Evolutionary conservation across 1,140 invertebrate species (phyloP).

Genomic region (Venturia canescens): DNA sequence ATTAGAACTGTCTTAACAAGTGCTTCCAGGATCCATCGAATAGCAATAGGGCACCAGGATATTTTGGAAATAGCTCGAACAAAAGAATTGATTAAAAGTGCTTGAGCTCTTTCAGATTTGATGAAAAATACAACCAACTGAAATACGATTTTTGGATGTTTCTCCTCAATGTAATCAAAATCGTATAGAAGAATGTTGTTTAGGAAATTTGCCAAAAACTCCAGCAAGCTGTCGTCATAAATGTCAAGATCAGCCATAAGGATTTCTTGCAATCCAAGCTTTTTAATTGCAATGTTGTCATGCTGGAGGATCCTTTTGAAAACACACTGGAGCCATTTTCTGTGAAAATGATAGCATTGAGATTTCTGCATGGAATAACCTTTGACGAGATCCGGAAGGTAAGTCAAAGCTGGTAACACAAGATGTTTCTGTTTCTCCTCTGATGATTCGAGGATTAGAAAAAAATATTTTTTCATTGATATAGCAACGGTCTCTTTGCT

Average conservation of each 20-base stretch:
- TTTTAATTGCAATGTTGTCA: background rate
- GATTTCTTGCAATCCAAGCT: background rate
- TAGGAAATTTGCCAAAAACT: slow-evolving; percentile 49
- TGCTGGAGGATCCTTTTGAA: slow-evolving; percentile 21
- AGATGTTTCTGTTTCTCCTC: slow-evolving; percentile 82
- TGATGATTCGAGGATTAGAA: slow-evolving; percentile 77
- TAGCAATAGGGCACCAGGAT: slow-evolving; percentile 68
- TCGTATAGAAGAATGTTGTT: slow-evolving; percentile 69
- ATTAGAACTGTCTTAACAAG: background rate
- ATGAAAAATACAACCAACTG: slow-evolving; percentile 58
- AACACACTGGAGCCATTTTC: background rate
- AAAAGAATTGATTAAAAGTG: slow-evolving; percentile 54
- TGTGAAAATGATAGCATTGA: slow-evolving; percentile 42
- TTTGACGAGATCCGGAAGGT: slow-evolving; percentile 66
- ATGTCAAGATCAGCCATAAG: background rate
- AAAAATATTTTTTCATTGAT: slow-evolving; percentile 69
- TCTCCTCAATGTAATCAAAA: slow-evolving; percentile 34
- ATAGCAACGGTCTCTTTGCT: slow-evolving; percentile 37
- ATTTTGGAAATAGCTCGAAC: slow-evolving; percentile 52
- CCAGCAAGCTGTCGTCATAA: background rate
- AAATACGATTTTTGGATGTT: slow-evolving; percentile 57
- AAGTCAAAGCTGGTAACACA: slow-evolving; percentile 76
- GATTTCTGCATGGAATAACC: slow-evolving; percentile 51
- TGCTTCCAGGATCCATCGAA: slow-evolving; percentile 65
- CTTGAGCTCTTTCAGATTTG: slow-evolving; percentile 39